Percentiles rank a stretch among this genome's conserved stretches.
Conservation (phyloP, 2,113 vertebrate genomes). For the Canis aureus region DNA sequence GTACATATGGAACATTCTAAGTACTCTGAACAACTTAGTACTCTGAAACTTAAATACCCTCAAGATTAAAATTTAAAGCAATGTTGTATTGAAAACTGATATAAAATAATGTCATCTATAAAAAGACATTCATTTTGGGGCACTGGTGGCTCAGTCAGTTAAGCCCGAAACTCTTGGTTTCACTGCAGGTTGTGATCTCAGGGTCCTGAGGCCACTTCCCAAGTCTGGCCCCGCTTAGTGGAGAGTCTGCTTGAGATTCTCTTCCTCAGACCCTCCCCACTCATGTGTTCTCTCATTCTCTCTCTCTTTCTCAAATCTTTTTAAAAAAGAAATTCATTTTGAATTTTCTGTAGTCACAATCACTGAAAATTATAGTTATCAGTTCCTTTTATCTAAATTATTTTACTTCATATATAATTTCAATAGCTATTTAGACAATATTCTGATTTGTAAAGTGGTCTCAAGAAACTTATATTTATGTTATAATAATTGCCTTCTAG, state of each 20-base stretch:
- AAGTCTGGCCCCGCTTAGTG: background rate
- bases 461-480: constrained; percentile 38
- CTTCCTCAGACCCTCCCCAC: background rate
- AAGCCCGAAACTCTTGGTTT: background rate
- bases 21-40: background rate
- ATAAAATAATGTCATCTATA: background rate
- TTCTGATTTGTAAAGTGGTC: background rate
- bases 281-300: background rate
- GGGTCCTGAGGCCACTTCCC: background rate
- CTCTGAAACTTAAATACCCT: background rate
- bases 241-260: background rate
- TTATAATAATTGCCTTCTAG: constrained; percentile 39
- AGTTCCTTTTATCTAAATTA: background rate
- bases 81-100: background rate
- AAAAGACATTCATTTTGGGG: background rate
- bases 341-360: background rate
- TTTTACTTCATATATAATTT: background rate
- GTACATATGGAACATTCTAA: background rate
- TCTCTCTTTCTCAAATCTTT: background rate
- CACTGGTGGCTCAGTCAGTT: background rate
- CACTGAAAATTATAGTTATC: background rate
- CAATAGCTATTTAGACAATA: constrained; percentile 33
- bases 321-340: background rate
- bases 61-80: background rate
- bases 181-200: background rate